Base-by-base conservation (phyloP, 92 coral and sea anemone genomes). In the Montipora capitata region DNA sequence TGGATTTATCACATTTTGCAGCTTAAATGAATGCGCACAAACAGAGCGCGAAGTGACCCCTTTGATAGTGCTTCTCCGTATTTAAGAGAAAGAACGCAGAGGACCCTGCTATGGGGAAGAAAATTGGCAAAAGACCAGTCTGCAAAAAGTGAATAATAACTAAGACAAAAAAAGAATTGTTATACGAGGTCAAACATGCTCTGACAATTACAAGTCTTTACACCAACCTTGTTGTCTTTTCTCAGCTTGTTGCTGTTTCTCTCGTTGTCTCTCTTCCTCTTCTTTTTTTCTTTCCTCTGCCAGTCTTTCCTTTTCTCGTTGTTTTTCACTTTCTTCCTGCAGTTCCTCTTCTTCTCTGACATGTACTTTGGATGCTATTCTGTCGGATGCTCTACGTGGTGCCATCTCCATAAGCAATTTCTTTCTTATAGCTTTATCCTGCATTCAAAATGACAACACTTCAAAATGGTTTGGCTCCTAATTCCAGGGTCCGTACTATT, bases 381-480 rank as follows among this genome's bases (percentile, higher is more conserved):
- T 85, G 42, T 96, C 98, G 39, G 99, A 96, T 10, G 95, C 94
- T 40, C 99, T 57, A 15, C 99, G 90, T 10, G 99, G 99, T 59
- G 98, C 98, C 95, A 96, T 87, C 78, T 96, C 99, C 72, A 93
- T 81, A 56, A 96, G 77, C 17, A 95, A 63, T 82, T 96, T 96
- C 78, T 96, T 96, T 79, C 95, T 96, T 54, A 95, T 81, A 41
- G 98, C 99, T 74, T 93, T 96, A 73, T 96, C 99, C 99, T 96
- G 73, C 40, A 64, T 71, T 66, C 45, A 70, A 70, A 10, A 20
- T 17, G 10, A 62, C 7, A 15, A 14, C 68, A 62, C 1, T 62
- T 62, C 12, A 65, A 52, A 44, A 12, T 9, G 8, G 0, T n/a
- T 27, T 27, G 35, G 35, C 2, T 27, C 35, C 35, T 27, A 27